Percentiles rank a stretch among this genome's conserved stretches.
Conservation (phyloP, 2,797 vertebrate species). For the Erpetoichthys calabaricus region DNA sequence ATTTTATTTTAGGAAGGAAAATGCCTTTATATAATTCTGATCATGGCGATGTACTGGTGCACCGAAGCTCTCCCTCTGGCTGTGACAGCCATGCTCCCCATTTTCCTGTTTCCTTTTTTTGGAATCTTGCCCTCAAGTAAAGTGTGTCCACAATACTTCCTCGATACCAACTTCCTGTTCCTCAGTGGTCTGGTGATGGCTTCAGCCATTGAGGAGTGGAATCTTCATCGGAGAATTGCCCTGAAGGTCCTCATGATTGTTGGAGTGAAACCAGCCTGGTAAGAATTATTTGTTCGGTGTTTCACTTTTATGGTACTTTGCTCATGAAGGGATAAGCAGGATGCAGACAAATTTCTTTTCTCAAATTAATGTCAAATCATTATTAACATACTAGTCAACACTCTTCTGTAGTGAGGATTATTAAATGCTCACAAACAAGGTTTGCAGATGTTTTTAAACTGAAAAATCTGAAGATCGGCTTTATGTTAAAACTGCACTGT, state of each 20-base stretch:
- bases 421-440: too few relatives aligned
- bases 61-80: conserved; percentile 87
- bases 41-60: conserved; percentile 92
- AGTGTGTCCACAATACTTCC: conserved; percentile 86
- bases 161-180: conserved; percentile 94
- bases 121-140: conserved; percentile 75
- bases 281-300: conserved; percentile 24
- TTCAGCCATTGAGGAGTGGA: conserved; percentile 87
- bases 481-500: too few relatives aligned
- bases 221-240: conserved; percentile 83
- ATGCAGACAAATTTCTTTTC: neutral
- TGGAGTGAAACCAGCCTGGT: conserved; percentile 87
- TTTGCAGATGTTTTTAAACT: too few relatives aligned
- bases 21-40: conserved; percentile 81
- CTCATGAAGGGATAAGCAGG: too few relatives aligned
- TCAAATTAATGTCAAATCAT: neutral
- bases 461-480: too few relatives aligned
- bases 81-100: conserved; percentile 80
- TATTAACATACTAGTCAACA: neutral
- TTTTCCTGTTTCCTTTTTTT: conserved; percentile 83
- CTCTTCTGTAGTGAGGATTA: too few relatives aligned
- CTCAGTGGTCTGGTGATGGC: conserved; percentile 90
- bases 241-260: conserved; percentile 75
- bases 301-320: neutral
- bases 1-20: conserved; percentile 68